phyloP scores from a whole-genome alignment of 2,888 invertebrate genomes.

The Phengaris arion region DNA sequence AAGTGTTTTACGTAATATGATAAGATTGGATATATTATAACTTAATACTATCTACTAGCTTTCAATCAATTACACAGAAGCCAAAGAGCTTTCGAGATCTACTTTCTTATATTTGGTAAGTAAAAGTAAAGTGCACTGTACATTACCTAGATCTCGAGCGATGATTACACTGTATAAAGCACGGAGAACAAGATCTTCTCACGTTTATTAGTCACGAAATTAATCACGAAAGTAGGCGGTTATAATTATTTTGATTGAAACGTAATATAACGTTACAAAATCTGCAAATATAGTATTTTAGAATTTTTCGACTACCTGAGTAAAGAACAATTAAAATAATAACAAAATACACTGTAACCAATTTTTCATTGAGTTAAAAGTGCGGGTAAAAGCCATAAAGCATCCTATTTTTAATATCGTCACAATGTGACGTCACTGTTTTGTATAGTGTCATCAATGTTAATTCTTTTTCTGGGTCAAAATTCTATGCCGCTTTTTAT shows the following conservation, averaged over 20 bases:
- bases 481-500: not conserved
- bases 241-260: not conserved
- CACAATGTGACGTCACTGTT: not conserved
- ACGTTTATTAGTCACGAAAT: conserved; percentile 5
- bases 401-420: not conserved
- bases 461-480: not conserved
- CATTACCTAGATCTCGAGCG: not conserved
- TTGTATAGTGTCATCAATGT: not conserved
- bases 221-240: not conserved
- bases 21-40: not conserved
- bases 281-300: not conserved
- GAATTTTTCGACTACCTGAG: too few species aligned
- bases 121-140: not conserved
- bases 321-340: too few species aligned
- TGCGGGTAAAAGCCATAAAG: not conserved
- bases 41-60: too few species aligned
- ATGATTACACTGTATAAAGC: not conserved
- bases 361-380: too few species aligned
- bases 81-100: not conserved
- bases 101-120: conserved; percentile 1
- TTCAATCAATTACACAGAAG: not conserved
- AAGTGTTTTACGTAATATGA: not conserved
- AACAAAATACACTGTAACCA: too few species aligned
- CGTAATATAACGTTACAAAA: not conserved
- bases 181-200: conserved; percentile 4